Conservation (phyloP, 1,140 invertebrate genomes). For the Gonioctena quinquepunctata region DNA sequence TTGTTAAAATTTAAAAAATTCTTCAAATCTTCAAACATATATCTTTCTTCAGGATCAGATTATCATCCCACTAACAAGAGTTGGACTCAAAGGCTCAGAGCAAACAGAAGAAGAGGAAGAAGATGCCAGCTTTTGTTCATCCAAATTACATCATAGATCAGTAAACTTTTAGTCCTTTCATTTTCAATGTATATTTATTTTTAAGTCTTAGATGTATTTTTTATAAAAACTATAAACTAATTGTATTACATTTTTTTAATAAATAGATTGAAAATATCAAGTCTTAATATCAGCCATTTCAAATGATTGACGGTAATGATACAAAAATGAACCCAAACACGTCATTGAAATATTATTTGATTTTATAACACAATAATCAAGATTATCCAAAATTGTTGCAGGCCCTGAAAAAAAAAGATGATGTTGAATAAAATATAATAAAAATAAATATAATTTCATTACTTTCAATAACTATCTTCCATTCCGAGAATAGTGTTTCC, state of each 20-base stretch:
- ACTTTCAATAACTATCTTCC: slow-evolving; percentile 17
- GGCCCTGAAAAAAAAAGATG: slow-evolving; percentile 27
- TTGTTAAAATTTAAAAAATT: too few relatives aligned
- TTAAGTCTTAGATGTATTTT: neutral
- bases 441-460: slow-evolving; percentile 11
- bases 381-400: slow-evolving; percentile 37
- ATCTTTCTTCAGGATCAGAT: slow-evolving; percentile 81
- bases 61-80: slow-evolving; percentile 83
- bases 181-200: neutral
- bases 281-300: too few relatives aligned
- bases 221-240: neutral
- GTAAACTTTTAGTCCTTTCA: neutral
- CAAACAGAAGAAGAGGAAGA: slow-evolving; percentile 68
- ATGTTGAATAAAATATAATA: neutral
- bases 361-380: slow-evolving; percentile 35
- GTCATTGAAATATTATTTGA: slow-evolving; percentile 27
- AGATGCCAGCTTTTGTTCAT: slow-evolving; percentile 91
- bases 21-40: too few relatives aligned
- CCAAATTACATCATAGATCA: slow-evolving; percentile 90
- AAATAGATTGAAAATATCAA: too few relatives aligned
- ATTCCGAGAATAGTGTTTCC: slow-evolving; percentile 29
- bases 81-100: slow-evolving; percentile 61
- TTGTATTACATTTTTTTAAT: too few relatives aligned
- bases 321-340: slow-evolving; percentile 35
- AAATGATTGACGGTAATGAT: slow-evolving; percentile 9